Conservation (phyloP, 2,113 vertebrate genomes). For the Chaetorhynchus papuensis region DNA sequence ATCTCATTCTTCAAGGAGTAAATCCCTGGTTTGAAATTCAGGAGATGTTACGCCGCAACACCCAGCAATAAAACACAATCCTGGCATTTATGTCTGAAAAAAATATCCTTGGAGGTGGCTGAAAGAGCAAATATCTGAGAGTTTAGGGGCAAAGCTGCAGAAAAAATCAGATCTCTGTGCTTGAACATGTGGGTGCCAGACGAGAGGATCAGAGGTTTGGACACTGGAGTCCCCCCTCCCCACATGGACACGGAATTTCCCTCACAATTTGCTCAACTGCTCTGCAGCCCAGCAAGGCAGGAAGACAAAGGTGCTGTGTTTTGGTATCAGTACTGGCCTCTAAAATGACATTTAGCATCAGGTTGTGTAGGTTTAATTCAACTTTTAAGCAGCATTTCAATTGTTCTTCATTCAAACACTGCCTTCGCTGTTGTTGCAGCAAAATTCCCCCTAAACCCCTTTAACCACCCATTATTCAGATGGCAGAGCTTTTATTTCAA, state of each 20-base stretch:
- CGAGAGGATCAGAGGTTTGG: not conserved
- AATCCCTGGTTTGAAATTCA: not conserved
- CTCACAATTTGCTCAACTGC: not conserved
- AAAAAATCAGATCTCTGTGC: constrained; percentile 19
- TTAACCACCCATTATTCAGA: not conserved
- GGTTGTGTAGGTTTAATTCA: not conserved
- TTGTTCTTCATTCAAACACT: not conserved
- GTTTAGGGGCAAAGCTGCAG: constrained; percentile 28
- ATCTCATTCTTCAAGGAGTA: not conserved
- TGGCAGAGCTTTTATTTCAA: not conserved
- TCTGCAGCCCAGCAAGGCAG: not conserved
- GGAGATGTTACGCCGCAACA: not conserved
- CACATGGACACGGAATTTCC: not conserved
- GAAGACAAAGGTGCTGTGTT: not conserved
- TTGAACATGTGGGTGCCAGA: constrained; percentile 29
- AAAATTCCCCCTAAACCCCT: not conserved
- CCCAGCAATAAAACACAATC: not conserved
- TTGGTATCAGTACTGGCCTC: not conserved
- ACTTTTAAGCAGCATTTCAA: not conserved
- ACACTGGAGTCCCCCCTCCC: not conserved
- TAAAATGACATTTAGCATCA: not conserved
- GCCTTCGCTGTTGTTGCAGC: not conserved
- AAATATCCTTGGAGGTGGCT: not conserved
- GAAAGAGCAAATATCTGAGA: not conserved
- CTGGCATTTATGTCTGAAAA: constrained; percentile 13